Evolutionary conservation across 2,113 vertebrate species (phyloP), one percentile per base, ranked within the genome.

Genomic region (Crotalus viridis): DNA sequence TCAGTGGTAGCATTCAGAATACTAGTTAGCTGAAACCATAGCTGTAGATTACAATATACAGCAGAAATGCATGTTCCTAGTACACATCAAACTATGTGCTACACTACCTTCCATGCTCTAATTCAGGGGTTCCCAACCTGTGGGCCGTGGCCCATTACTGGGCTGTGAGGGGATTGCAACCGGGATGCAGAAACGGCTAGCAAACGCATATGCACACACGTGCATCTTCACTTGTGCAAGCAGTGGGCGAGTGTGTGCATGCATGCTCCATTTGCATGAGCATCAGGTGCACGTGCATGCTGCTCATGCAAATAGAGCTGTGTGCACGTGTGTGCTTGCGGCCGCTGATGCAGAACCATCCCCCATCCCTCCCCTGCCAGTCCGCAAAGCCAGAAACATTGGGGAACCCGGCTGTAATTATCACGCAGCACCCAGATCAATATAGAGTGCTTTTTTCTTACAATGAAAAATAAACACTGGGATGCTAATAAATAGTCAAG

Each of bases 31-130:
- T 69, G 90, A 28, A 91, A 52, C 12, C 74, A 85, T 90, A 86
- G 17, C 46, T 92, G 86, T 85, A 86, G 55, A 89, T 86, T 52
- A 86, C 87, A 91, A 48, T 89, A 88, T 89, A 74, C 89, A 33
- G 57, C 74, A 64, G 51, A 85, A 86, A 69, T 57, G 17, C 69
- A 87, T 48, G 24, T 91, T 90, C 74, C 64, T 48, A 94, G 57
- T 48, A 87, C 13, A 86, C n/a, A 39, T 10, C 3, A 12, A 89
- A 61, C 55, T 89, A 89, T 33, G 21, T 69, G 85, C 22, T 17
- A 69, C 0, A 9, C 7, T 74, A 89, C 54, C 48, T 28, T 87
- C 51, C n/a, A 0, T 19, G 43, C 55, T 92, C 39, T n/a, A 64
- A 64, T 64, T 64, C 26, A 64, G 61, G 61, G 4, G 10, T 64